Conservation (phyloP, 2,113 vertebrate species). For the Pteruthius melanotis region DNA sequence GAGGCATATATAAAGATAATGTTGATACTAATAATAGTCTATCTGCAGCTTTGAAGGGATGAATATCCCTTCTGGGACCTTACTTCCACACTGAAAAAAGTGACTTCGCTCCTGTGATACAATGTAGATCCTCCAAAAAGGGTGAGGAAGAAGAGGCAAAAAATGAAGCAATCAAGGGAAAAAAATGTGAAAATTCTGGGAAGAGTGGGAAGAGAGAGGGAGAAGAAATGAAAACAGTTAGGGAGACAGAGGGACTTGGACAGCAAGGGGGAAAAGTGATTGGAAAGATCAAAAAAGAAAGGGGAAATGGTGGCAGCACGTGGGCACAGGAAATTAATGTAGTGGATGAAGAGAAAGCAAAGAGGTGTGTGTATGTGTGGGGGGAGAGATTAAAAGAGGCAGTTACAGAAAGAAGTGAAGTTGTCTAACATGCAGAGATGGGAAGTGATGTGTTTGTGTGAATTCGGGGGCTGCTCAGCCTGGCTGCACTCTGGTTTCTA, state of each 20-base stretch:
- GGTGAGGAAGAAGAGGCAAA: not conserved
- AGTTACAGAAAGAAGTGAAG: slow-evolving; percentile 21
- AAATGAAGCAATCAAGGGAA: not conserved
- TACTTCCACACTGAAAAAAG: not conserved
- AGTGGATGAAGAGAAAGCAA: not conserved
- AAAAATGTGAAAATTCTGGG: not conserved
- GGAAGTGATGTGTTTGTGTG: slow-evolving; percentile 51
- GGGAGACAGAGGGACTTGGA: not conserved
- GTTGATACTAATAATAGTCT: not conserved
- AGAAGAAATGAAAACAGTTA: not conserved
- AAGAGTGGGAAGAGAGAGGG: not conserved
- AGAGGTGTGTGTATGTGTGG: not conserved
- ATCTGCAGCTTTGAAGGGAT: not conserved
- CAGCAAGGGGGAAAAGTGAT: not conserved
- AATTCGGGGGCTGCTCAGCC: slow-evolving; percentile 29
- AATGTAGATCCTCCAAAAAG: not conserved
- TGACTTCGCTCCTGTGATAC: not conserved
- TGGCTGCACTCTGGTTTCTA: slow-evolving; percentile 6
- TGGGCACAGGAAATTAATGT: not conserved
- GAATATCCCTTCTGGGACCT: not conserved
- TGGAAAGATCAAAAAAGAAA: not conserved
- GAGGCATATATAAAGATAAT: not conserved
- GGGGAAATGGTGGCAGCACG: not conserved
- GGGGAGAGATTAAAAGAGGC: slow-evolving; percentile 26
- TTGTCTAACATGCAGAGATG: slow-evolving; percentile 39